A percentile compares a stretch with the other conserved stretches of the same genome.
Conservation (phyloP, 2,113 vertebrate genomes). For the Alaudala cheleensis region DNA sequence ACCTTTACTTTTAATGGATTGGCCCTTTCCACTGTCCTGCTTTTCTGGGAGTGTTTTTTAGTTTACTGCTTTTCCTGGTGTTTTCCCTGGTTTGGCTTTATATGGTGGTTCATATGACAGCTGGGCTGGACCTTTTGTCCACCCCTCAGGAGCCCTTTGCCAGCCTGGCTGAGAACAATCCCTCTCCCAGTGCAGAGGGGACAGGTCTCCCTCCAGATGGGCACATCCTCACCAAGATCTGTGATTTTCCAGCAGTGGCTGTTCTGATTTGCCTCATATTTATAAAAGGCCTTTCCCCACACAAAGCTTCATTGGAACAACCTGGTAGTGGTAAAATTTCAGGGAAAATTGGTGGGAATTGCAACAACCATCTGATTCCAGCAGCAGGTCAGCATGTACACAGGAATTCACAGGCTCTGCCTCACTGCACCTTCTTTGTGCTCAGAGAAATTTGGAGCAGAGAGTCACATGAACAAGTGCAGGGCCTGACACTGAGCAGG, state of each 20-base stretch:
- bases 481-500: background rate
- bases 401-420: background rate
- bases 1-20: background rate
- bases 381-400: background rate
- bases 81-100: background rate
- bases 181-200: background rate
- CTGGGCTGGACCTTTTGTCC: background rate
- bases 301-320: background rate
- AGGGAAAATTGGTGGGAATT: background rate
- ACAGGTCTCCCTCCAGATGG: background rate
- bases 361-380: background rate
- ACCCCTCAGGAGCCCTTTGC: background rate
- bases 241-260: background rate
- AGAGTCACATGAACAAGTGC: background rate
- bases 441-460: background rate
- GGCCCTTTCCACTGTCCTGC: background rate
- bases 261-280: background rate
- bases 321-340: rapidly evolving
- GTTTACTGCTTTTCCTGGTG: background rate
- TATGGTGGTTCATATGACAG: background rate
- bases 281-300: background rate
- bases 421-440: background rate
- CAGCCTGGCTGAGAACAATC: background rate
- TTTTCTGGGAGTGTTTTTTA: background rate
- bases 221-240: background rate